Conservation (phyloP, 2,888 invertebrate genomes). For the Drosophila recens region DNA sequence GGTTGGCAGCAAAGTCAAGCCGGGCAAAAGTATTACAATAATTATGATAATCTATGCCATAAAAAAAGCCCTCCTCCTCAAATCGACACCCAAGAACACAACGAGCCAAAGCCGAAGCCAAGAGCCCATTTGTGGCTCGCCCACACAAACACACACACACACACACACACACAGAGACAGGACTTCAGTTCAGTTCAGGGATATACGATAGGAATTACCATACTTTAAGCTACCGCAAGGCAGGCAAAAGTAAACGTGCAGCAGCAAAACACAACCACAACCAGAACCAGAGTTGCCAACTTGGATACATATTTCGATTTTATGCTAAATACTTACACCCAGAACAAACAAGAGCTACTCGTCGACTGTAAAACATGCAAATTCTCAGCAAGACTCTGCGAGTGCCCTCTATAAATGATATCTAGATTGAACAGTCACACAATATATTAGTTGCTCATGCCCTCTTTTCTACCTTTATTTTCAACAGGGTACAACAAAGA, state of each 20-base stretch:
- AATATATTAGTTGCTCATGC: background rate
- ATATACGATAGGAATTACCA: conserved; percentile 69
- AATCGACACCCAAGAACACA: conserved; percentile 51
- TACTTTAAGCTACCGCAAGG: conserved; percentile 77
- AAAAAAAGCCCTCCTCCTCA: conserved; percentile 60
- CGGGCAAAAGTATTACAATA: conserved; percentile 80
- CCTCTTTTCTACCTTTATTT: background rate
- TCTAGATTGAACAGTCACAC: background rate
- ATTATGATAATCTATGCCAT: conserved; percentile 82
- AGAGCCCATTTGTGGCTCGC: conserved; percentile 65
- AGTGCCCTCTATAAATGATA: background rate
- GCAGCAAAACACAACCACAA: conserved; percentile 43
- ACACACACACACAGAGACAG: conserved; percentile 3
- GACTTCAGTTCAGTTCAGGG: conserved; percentile 15
- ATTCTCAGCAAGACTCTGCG: background rate
- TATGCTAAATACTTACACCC: conserved; percentile 57
- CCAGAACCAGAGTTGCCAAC: conserved; percentile 45
- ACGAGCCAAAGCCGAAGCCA: conserved; percentile 16
- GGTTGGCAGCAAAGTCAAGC: conserved; percentile 67
- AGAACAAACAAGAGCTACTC: conserved; percentile 16
- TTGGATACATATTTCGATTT: conserved; percentile 60
- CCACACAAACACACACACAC: conserved; percentile 39
- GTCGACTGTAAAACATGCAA: background rate
- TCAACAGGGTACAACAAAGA: conserved; percentile 12
- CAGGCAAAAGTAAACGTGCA: conserved; percentile 39